Evolutionary conservation across 2,888 invertebrate genomes (phyloP).

Genomic region (Phytoseiulus persimilis): DNA sequence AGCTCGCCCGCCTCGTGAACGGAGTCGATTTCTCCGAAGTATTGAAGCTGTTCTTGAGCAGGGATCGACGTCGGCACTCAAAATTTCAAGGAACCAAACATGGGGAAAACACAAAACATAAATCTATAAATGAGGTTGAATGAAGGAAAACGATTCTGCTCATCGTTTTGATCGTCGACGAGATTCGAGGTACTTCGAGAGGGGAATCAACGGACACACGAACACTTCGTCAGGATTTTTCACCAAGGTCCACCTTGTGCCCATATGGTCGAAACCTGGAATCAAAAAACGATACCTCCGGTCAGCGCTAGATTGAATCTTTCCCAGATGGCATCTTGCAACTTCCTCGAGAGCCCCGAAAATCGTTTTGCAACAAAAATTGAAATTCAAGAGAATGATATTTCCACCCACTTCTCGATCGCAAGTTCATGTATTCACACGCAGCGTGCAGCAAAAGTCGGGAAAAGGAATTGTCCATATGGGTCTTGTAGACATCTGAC

Average conservation of each 20-base stretch:
- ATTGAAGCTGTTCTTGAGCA: too few relatives aligned
- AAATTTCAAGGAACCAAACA: too few relatives aligned
- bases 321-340: too few relatives aligned
- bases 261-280: conserved; percentile 17
- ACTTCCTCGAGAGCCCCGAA: too few relatives aligned
- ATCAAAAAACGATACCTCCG: not conserved
- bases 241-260: conserved; percentile 6
- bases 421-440: conserved; percentile 25
- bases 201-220: not conserved
- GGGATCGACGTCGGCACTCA: too few relatives aligned
- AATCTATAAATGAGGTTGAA: not conserved
- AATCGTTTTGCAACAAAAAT: too few relatives aligned
- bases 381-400: not conserved
- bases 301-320: too few relatives aligned
- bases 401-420: not conserved
- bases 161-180: not conserved
- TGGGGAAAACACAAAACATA: too few relatives aligned
- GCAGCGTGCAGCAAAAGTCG: not conserved
- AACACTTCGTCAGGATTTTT: not conserved
- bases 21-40: too few relatives aligned
- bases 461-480: conserved; percentile 22
- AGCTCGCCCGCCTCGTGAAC: too few relatives aligned
- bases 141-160: not conserved
- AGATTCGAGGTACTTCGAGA: conserved; percentile 17
- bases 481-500: not conserved